phyloP scores from a whole-genome alignment of 2,888 invertebrate genomes.

The Hypena proboscidalis region DNA sequence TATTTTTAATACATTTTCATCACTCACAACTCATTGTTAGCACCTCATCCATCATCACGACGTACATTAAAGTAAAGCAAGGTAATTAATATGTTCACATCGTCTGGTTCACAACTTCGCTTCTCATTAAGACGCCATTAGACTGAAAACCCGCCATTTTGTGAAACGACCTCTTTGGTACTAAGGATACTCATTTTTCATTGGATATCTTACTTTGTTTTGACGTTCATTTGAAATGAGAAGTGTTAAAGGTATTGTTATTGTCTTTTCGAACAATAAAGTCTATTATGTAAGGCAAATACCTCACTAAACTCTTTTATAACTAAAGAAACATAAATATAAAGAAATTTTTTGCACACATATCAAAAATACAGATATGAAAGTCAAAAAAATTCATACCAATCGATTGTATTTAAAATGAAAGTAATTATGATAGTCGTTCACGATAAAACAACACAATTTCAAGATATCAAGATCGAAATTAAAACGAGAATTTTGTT shows the following conservation, averaged over 20 bases:
- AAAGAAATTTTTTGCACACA: no score
- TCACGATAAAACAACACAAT: no score
- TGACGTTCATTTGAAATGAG: conserved; percentile 1
- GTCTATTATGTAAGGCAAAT: no score
- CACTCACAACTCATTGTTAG: conserved; percentile 3
- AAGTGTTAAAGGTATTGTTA: neutral
- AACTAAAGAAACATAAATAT: no score
- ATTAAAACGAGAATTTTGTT: no score
- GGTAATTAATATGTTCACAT: conserved; percentile 77
- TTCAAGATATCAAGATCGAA: no score
- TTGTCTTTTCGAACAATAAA: no score
- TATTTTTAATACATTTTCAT: neutral
- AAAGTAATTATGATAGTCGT: no score
- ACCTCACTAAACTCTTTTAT: no score
- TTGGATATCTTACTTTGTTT: conserved; percentile 13
- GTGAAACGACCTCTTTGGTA: conserved; percentile 27
- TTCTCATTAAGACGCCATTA: conserved; percentile 74
- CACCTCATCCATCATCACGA: conserved; percentile 64
- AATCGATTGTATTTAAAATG: no score
- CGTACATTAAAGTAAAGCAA: conserved; percentile 61
- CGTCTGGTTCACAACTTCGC: conserved; percentile 61
- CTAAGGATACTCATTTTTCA: conserved; percentile 29
- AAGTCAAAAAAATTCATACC: no score
- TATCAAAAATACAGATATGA: no score
- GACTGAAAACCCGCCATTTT: conserved; percentile 50